Conservation (phyloP, 2,888 invertebrate genomes). For the Globia sparganii region DNA sequence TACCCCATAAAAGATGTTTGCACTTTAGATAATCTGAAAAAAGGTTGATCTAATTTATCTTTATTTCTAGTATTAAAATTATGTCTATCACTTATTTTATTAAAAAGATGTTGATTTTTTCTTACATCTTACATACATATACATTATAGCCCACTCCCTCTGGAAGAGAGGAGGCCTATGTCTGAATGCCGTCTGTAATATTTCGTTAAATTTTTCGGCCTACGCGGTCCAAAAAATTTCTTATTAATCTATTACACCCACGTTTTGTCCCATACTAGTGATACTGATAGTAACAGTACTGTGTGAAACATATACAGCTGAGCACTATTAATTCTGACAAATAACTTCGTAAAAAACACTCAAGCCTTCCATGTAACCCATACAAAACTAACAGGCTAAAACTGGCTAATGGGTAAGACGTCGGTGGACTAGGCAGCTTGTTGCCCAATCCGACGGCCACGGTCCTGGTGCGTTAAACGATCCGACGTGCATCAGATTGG, state of each 20-base stretch:
- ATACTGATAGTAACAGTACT: no score
- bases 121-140: no score
- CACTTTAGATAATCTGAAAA: no score
- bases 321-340: background rate
- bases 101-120: no score
- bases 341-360: background rate
- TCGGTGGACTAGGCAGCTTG: slow-evolving; percentile 3
- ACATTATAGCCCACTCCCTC: background rate
- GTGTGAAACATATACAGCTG: no score
- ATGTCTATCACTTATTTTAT: no score
- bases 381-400: slow-evolving; percentile 20
- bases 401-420: slow-evolving; percentile 2
- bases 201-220: background rate
- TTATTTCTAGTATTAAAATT: no score
- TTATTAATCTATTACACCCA: background rate
- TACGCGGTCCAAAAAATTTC: background rate
- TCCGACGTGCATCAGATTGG: slow-evolving; percentile 30
- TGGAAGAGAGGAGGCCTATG: background rate
- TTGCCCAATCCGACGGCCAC: slow-evolving; percentile 23
- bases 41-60: no score
- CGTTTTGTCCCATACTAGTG: background rate
- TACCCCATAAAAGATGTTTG: no score
- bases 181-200: background rate
- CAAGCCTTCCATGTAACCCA: background rate
- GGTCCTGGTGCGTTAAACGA: slow-evolving; percentile 24